Evolutionary conservation across 2,888 invertebrate species (phyloP), one percentile per base, ranked within the genome.

Genomic region (Hypomecis atomaria): DNA sequence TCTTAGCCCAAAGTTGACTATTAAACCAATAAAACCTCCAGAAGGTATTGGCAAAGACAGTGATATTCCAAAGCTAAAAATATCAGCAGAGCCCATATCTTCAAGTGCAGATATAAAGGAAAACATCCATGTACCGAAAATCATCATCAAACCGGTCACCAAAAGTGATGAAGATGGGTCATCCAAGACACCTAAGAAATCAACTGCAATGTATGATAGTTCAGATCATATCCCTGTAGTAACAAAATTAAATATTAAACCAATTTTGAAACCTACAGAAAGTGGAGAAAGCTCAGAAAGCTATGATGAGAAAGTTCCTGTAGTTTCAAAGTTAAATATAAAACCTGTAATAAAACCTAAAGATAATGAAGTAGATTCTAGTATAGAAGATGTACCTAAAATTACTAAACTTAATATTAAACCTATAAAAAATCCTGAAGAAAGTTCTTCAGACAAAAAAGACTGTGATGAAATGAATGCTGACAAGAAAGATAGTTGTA

Each of bases 281-380:
- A 79, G 74, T 76, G 82, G 74, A 72, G 86, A 86, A 76, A 75
- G 79, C 65, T 78, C 85, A 58, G 84, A 86, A 66, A 78, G 75
- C 76, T 73, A 80, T 70, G 88, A 87, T 66, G 84, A 87, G 62
- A 88, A 86, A 86, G 87, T 92, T 86, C 92, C 92, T 85, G 87
- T 89, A 81, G 86, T 92, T 81, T 93, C 94, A 78, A 93, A 93
- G 85, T 86, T 94, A 80, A 93, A 93, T 79, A 93, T 94, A 69
- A 94, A 93, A 85, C 93, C 93, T 80, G 81, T 92, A 76, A 72
- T 90, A 76, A 90, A 89, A 79, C 89, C 89, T 89, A 89, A 88
- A 83, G 88, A 89, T 85, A 88, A 82, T 85, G 87, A 88, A 79
- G 73, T 90, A 85, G 87, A 88, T 78, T 84, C 80, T 89, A 88